Conservation (phyloP, 2,797 vertebrate species). For the Myripristis jacobus region DNA sequence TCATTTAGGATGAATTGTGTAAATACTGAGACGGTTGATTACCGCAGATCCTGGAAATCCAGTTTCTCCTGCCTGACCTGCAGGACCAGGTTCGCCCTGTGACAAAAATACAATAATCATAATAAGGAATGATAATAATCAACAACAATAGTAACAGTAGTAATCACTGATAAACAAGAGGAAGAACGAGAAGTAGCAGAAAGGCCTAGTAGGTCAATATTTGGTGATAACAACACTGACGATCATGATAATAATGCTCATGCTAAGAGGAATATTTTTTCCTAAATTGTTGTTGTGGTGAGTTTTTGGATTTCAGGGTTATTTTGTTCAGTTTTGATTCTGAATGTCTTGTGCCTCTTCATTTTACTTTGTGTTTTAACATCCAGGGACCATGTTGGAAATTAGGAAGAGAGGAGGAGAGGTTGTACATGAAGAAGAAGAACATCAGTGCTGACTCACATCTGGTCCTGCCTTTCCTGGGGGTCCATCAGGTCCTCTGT, state of each 20-base stretch:
- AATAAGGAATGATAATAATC: background rate
- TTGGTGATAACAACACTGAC: too few species aligned
- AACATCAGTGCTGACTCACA: conserved; percentile 85
- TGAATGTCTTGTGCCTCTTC: too few species aligned
- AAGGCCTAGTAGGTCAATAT: too few species aligned
- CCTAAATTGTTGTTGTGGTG: too few species aligned
- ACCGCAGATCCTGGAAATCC: conserved; percentile 92
- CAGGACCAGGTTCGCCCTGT: conserved; percentile 91
- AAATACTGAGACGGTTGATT: conserved; percentile 50
- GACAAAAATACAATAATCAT: conserved; percentile 4
- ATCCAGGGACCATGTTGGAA: too few species aligned
- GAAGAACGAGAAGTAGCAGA: background rate
- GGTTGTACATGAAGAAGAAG: too few species aligned
- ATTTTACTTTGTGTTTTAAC: too few species aligned
- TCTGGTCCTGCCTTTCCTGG: conserved; percentile 93
- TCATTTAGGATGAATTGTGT: background rate
- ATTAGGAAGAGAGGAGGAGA: background rate
- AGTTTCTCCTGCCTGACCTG: conserved; percentile 88
- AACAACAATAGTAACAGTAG: background rate
- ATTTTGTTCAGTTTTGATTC: too few species aligned
- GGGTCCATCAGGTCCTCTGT: conserved; percentile 93
- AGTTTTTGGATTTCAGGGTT: too few species aligned
- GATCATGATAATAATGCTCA: background rate
- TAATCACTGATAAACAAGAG: background rate
- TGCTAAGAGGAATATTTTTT: too few species aligned